phyloP scores from a whole-genome alignment of 2,888 invertebrate species.

The Tachina grossa region DNA sequence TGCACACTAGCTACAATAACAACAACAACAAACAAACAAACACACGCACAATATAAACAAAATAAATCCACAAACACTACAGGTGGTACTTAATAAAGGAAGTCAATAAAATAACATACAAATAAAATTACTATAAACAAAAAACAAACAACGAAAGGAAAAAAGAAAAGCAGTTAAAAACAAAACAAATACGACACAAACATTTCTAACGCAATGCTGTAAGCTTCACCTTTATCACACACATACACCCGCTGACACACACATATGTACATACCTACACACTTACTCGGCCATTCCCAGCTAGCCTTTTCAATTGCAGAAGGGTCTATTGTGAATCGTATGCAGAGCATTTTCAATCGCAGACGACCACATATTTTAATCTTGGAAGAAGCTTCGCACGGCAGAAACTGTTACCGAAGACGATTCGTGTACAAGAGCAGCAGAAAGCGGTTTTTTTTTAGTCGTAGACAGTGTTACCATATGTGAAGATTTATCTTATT shows the following conservation, averaged over 20 bases:
- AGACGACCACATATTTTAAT: too few relatives aligned
- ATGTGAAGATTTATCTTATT: too few relatives aligned
- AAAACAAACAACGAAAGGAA: conserved; percentile 21
- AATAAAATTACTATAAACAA: conserved; percentile 8
- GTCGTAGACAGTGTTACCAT: too few relatives aligned
- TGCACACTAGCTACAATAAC: not conserved
- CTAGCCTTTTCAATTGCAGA: too few relatives aligned
- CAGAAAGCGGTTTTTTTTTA: too few relatives aligned
- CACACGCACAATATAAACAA: not conserved
- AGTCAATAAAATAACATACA: conserved; percentile 66
- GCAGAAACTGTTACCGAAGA: too few relatives aligned
- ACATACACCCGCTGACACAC: not conserved
- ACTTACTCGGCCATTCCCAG: not conserved
- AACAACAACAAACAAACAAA: not conserved
- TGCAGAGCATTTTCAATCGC: too few relatives aligned
- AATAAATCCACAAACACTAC: conserved; percentile 35
- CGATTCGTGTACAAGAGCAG: too few relatives aligned
- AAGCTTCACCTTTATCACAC: conserved; percentile 16
- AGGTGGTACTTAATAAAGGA: conserved; percentile 66
- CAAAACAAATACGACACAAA: conserved; percentile 35
- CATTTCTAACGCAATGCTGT: conserved; percentile 19
- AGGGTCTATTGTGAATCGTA: too few relatives aligned
- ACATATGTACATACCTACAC: not conserved
- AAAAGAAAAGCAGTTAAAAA: conserved; percentile 44
- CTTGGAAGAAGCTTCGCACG: too few relatives aligned